These are phyloP conservation scores for Herminia tarsipennalis DNA, from an alignment of 2,888 invertebrate genomes.

Conservation along the genomic window DNA sequence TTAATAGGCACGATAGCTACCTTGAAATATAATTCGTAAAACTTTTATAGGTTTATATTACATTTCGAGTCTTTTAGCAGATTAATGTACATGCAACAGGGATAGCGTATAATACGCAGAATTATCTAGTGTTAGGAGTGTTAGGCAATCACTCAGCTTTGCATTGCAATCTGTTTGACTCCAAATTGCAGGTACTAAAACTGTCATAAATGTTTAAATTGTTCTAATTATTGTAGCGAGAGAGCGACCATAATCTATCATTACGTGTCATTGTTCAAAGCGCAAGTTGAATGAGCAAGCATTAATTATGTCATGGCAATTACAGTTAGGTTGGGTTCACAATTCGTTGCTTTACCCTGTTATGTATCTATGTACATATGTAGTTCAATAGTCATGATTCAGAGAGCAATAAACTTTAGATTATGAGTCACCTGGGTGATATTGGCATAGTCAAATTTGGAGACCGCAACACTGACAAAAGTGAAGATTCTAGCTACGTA, in stretches of 20 bases:
- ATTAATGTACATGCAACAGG: too few species aligned
- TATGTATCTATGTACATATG: conserved; percentile 24
- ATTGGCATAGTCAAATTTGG: too few species aligned
- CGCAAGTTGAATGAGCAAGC: conserved; percentile 13
- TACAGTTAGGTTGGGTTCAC: conserved; percentile 34
- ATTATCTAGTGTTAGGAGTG: too few species aligned
- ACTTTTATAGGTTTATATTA: too few species aligned
- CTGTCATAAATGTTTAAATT: conserved; percentile 13
- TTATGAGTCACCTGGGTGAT: conserved; percentile 58
- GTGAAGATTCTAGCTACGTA: too few species aligned
- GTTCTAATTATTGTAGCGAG: conserved; percentile 10
- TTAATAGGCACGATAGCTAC: too few species aligned
- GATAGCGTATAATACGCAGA: too few species aligned
- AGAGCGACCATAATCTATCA: conserved; percentile 18
- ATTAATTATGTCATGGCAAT: conserved; percentile 43
- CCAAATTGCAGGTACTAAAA: background rate
- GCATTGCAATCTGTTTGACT: background rate
- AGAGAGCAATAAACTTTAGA: conserved; percentile 70
- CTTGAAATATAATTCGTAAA: too few species aligned
- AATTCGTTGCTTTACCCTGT: conserved; percentile 32
- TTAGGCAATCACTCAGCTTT: too few species aligned
- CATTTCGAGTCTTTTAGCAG: too few species aligned
- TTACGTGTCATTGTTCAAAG: conserved; percentile 27
- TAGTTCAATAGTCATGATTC: conserved; percentile 58
- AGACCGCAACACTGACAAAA: too few species aligned